Evolutionary conservation across 2,888 invertebrate genomes (phyloP).

Genomic region (Pterostichus madidus): DNA sequence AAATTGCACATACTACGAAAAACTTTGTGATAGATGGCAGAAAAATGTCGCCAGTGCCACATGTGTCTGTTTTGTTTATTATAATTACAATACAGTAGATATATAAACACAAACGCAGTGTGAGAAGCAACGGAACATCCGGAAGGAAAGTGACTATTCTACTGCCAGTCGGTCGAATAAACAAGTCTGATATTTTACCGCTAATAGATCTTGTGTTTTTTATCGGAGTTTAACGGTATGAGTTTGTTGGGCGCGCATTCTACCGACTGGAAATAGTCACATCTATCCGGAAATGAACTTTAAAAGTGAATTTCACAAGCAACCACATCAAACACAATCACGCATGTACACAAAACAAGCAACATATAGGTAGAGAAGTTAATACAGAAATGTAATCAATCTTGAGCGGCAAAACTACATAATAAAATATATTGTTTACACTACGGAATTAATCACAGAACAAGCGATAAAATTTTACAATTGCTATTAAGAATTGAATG

Average conservation of each 20-base stretch:
- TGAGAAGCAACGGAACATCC: slow-evolving; percentile 59
- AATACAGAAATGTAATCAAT: slow-evolving; percentile 25
- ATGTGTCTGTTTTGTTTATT: slow-evolving; percentile 55
- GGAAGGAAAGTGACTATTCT: not conserved
- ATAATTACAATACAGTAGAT: slow-evolving; percentile 49
- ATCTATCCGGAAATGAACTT: slow-evolving; percentile 5
- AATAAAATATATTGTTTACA: slow-evolving; percentile 29
- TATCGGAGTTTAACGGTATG: no score
- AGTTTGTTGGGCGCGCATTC: no score
- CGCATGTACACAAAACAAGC: slow-evolving; percentile 15
- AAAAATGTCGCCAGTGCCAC: slow-evolving; percentile 53
- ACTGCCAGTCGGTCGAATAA: no score
- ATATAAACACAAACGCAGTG: slow-evolving; percentile 34
- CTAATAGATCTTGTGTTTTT: no score
- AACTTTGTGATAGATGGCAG: slow-evolving; percentile 6
- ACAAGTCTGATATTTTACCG: no score
- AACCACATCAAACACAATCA: slow-evolving; percentile 13
- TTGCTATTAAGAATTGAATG: not conserved
- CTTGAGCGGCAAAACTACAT: slow-evolving; percentile 19
- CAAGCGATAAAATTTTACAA: slow-evolving; percentile 3
- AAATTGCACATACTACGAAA: slow-evolving; percentile 48
- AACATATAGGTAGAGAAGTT: slow-evolving; percentile 17
- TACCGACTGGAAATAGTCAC: no score
- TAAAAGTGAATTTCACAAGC: not conserved
- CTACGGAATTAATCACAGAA: slow-evolving; percentile 2